Evolutionary conservation across 2,113 vertebrate species (phyloP).

Genomic region (Cranoglanis bouderius): DNA sequence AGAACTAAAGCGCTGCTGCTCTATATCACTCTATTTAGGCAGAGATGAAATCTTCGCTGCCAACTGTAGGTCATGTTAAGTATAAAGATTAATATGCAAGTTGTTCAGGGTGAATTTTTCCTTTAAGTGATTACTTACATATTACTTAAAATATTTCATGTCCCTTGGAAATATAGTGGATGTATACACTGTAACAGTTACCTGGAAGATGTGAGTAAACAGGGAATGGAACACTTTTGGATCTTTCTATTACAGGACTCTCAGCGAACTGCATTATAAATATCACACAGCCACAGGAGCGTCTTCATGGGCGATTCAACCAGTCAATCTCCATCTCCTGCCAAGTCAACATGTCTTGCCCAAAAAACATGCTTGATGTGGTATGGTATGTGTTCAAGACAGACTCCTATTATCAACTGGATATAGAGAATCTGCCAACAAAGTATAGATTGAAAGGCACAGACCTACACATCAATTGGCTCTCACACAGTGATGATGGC

Average conservation of each 20-base stretch:
- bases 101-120: background rate
- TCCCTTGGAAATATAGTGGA: background rate
- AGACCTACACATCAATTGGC: slow-evolving; percentile 25
- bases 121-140: background rate
- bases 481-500: slow-evolving; percentile 34
- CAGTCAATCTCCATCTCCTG: slow-evolving; percentile 30
- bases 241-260: background rate
- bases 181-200: background rate
- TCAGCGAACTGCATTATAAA: background rate
- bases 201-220: background rate
- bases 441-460: slow-evolving; percentile 5
- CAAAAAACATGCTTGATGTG: rapidly evolving
- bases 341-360: background rate
- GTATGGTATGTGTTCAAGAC: slow-evolving; percentile 43
- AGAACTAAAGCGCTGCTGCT: background rate
- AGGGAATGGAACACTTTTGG: background rate
- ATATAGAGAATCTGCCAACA: background rate
- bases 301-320: background rate
- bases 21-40: background rate
- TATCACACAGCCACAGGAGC: background rate
- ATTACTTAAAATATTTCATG: background rate
- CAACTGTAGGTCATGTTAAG: background rate
- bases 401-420: slow-evolving; percentile 24
- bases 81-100: background rate
- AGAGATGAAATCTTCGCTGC: background rate